These are phyloP conservation scores for Drosophila koepferae DNA, from an alignment of 2,888 invertebrate genomes.

Conservation along the genomic window DNA sequence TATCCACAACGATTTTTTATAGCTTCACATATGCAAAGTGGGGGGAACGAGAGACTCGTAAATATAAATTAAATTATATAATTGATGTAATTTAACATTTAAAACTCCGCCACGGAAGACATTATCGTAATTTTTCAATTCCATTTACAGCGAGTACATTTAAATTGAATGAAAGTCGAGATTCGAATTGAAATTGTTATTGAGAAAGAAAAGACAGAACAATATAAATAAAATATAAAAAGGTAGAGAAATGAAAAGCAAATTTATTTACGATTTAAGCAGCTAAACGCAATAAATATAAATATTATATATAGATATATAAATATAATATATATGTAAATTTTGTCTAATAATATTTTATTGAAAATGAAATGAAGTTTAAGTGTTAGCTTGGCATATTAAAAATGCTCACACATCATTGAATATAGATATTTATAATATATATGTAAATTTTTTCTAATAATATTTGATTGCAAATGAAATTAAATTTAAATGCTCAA, in stretches of 20 bases:
- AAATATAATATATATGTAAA: slow-evolving; percentile 12
- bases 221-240: not conserved
- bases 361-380: slow-evolving; percentile 42
- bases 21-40: slow-evolving; percentile 33
- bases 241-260: not conserved
- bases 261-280: slow-evolving; percentile 1
- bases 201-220: not conserved
- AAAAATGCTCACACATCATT: slow-evolving; percentile 39
- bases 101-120: slow-evolving; percentile 62
- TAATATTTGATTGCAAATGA: slow-evolving; percentile 27
- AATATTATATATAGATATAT: not conserved
- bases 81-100: slow-evolving; percentile 73
- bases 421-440: not conserved
- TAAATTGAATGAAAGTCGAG: slow-evolving; percentile 48
- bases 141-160: slow-evolving; percentile 29
- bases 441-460: slow-evolving; percentile 23
- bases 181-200: slow-evolving; percentile 4
- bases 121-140: slow-evolving; percentile 71
- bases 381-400: slow-evolving; percentile 36
- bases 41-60: slow-evolving; percentile 46
- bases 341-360: slow-evolving; percentile 26
- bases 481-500: slow-evolving; percentile 58
- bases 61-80: slow-evolving; percentile 78
- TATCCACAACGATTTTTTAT: slow-evolving; percentile 61
- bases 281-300: not conserved